phyloP scores from a whole-genome alignment of 2,797 vertebrate species.

The Myotis planiceps region DNA sequence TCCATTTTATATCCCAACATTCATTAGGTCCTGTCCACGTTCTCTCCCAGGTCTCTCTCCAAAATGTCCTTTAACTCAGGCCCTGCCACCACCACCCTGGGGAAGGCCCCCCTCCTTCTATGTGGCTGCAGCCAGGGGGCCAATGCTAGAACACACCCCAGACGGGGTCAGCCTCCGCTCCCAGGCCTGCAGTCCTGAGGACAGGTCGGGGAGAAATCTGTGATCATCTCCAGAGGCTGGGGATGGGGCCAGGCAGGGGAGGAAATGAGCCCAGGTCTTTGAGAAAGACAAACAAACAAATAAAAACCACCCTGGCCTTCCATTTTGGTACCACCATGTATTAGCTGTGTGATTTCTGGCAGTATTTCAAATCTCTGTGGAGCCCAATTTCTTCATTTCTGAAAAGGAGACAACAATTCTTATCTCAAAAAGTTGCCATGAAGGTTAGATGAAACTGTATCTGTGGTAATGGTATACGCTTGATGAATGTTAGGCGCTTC shows the following conservation, averaged over 20 bases:
- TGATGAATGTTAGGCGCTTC: background rate
- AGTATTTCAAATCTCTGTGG: background rate
- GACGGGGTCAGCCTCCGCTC: background rate
- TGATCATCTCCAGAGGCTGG: slow-evolving; percentile 30
- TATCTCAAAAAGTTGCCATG: background rate
- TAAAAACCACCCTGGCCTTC: background rate
- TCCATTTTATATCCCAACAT: background rate
- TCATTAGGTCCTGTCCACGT: background rate
- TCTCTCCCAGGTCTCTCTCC: background rate
- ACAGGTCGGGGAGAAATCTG: background rate
- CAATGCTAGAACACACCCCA: background rate
- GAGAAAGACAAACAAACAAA: background rate
- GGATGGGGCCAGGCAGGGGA: background rate
- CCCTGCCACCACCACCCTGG: too few relatives aligned
- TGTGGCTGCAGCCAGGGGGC: background rate
- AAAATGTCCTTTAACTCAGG: background rate
- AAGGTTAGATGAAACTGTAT: slow-evolving; percentile 66
- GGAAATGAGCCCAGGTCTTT: background rate
- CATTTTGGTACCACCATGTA: background rate
- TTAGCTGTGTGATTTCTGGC: slow-evolving; percentile 32
- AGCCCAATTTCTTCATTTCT: background rate
- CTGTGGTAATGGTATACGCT: background rate
- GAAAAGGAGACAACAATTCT: slow-evolving; percentile 15
- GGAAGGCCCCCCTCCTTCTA: background rate
- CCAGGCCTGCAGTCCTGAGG: background rate